These are phyloP conservation scores for Neostethus bicornis DNA, from an alignment of 2,797 vertebrate genomes.

Conservation along the genomic window DNA sequence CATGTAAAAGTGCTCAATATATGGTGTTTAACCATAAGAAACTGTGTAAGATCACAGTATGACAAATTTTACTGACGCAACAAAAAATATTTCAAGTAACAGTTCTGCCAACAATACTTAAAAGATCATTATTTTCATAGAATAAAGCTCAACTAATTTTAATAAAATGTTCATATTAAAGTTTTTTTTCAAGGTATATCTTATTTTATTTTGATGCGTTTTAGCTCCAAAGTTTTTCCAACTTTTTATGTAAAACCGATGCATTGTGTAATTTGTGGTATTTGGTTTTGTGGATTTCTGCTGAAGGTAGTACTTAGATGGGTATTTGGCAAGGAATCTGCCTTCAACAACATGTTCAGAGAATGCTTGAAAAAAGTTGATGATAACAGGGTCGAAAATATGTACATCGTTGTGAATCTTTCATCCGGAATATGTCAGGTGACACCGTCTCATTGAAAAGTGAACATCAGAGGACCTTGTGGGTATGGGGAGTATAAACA, in stretches of 20 bases:
- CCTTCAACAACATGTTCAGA: slow-evolving; percentile 52
- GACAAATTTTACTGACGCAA: no score
- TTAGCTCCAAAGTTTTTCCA: slow-evolving; percentile 10
- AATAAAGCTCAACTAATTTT: slow-evolving; percentile 2
- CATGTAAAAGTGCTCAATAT: no score
- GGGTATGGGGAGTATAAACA: slow-evolving; percentile 19
- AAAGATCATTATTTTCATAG: slow-evolving; percentile 18
- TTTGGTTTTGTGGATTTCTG: slow-evolving; percentile 48
- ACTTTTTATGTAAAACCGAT: slow-evolving; percentile 29
- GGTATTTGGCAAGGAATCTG: slow-evolving; percentile 63
- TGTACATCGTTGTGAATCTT: slow-evolving; percentile 55
- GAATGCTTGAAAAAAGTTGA: slow-evolving; percentile 38
- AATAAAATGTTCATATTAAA: neutral
- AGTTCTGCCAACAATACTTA: slow-evolving; percentile 22
- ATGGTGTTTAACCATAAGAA: no score
- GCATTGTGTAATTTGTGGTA: slow-evolving; percentile 65
- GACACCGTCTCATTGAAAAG: slow-evolving; percentile 64
- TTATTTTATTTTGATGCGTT: neutral
- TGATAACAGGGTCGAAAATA: slow-evolving; percentile 70
- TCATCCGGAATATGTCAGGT: slow-evolving; percentile 65
- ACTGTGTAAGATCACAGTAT: no score
- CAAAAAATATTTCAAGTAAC: no score
- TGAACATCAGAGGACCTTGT: slow-evolving; percentile 46
- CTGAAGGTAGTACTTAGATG: slow-evolving; percentile 60
- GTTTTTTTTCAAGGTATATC: neutral